These are phyloP conservation scores for Todiramphus saurophagus DNA, from an alignment of 2,113 vertebrate species.

Conservation along the genomic window DNA sequence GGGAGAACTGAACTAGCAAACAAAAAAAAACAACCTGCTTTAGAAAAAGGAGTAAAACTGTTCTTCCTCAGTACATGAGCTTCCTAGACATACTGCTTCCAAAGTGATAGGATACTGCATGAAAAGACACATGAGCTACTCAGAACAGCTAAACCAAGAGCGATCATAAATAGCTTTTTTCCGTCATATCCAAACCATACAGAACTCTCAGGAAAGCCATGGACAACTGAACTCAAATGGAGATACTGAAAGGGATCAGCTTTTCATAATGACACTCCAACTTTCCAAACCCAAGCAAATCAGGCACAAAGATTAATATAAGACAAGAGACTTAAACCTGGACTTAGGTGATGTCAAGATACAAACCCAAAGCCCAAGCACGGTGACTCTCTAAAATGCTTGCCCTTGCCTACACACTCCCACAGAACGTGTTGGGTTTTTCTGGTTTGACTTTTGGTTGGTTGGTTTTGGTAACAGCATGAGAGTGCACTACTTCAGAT, in stretches of 20 bases:
- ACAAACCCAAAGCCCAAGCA: neutral
- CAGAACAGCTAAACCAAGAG: neutral
- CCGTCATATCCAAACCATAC: neutral
- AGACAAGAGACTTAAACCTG: neutral
- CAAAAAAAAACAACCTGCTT: neutral
- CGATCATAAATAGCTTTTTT: neutral
- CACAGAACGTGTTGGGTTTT: fast-evolving
- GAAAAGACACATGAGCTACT: neutral
- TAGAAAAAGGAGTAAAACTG: neutral
- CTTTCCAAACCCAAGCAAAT: neutral
- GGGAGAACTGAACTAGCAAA: fast-evolving
- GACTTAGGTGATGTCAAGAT: neutral
- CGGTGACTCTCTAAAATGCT: neutral
- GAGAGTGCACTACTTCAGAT: neutral
- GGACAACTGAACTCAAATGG: neutral
- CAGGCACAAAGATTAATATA: neutral
- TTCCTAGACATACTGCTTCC: neutral
- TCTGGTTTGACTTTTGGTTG: neutral
- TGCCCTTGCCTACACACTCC: neutral
- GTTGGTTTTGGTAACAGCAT: neutral
- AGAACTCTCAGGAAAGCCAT: neutral
- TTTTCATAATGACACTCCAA: neutral
- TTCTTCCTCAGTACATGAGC: neutral
- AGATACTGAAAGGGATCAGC: neutral
- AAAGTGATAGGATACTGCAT: neutral